Conservation (phyloP, 2,888 invertebrate species). For the Catocala fraxini region DNA sequence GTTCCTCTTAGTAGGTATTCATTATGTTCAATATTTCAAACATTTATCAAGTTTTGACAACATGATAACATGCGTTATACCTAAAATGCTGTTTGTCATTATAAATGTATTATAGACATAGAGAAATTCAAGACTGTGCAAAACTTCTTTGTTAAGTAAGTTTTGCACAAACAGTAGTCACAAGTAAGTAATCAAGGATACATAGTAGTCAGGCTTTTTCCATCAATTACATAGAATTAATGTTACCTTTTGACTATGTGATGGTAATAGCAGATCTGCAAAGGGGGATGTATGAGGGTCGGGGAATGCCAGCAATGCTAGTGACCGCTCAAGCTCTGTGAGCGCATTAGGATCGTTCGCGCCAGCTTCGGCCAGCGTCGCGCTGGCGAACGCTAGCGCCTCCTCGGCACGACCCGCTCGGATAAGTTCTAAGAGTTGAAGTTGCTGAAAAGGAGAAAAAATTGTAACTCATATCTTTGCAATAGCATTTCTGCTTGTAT, state of each 20-base stretch:
- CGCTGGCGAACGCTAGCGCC: slow-evolving; percentile 96
- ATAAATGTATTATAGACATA: too few relatives aligned
- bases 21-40: too few relatives aligned
- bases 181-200: too few relatives aligned
- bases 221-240: neutral
- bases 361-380: slow-evolving; percentile 95
- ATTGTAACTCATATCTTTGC: neutral
- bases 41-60: too few relatives aligned
- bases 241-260: slow-evolving; percentile 96
- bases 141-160: too few relatives aligned
- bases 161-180: too few relatives aligned
- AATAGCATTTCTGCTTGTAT: neutral
- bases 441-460: slow-evolving; percentile 88
- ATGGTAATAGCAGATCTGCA: slow-evolving; percentile 96
- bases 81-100: too few relatives aligned
- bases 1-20: too few relatives aligned
- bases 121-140: too few relatives aligned
- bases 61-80: too few relatives aligned
- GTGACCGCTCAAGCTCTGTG: slow-evolving; percentile 95
- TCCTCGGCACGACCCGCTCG: slow-evolving; percentile 95
- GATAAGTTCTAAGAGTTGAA: slow-evolving; percentile 96
- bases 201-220: too few relatives aligned
- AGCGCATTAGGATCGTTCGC: slow-evolving; percentile 92
- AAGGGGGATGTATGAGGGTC: slow-evolving; percentile 98
- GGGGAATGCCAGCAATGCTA: slow-evolving; percentile 98